Evolutionary conservation across 2,888 invertebrate species (phyloP).

Genomic region (Augiades crinisus): DNA sequence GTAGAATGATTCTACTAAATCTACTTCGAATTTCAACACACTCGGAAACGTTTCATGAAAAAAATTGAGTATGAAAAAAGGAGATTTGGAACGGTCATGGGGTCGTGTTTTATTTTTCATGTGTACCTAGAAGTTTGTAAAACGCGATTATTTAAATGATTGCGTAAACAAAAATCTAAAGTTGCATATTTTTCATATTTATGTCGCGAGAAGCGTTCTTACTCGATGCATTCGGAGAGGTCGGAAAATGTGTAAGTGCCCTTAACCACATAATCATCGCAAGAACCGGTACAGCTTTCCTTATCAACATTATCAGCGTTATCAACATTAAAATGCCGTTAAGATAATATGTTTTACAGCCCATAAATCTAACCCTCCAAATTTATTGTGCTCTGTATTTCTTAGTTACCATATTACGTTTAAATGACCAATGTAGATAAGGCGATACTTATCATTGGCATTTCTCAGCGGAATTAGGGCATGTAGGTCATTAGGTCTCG

Average conservation of each 20-base stretch:
- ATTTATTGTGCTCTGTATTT: conserved; percentile 28
- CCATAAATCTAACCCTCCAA: conserved; percentile 32
- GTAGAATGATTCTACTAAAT: no score
- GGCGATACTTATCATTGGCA: conserved; percentile 14
- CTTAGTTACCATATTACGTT: conserved; percentile 9
- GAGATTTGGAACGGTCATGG: no score
- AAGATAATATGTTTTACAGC: conserved; percentile 40
- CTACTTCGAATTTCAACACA: no score
- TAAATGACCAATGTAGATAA: conserved; percentile 2
- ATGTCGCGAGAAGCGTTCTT: no score
- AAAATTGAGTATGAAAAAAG: no score
- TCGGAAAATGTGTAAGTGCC: no score
- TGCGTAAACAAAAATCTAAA: no score
- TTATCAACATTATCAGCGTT: conserved; percentile 36
- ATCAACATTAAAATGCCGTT: conserved; percentile 54
- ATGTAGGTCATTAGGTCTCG: conserved; percentile 6
- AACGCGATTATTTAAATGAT: no score
- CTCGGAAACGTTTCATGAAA: no score
- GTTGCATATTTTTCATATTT: no score
- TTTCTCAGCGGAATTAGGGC: conserved; percentile 17
- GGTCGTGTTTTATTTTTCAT: no score
- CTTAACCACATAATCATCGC: not conserved
- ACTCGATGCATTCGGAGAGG: not conserved
- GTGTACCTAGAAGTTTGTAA: no score
- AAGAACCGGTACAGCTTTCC: not conserved